These are phyloP conservation scores for Tethea ocularis DNA, from an alignment of 2,888 invertebrate genomes.

Conservation along the genomic window DNA sequence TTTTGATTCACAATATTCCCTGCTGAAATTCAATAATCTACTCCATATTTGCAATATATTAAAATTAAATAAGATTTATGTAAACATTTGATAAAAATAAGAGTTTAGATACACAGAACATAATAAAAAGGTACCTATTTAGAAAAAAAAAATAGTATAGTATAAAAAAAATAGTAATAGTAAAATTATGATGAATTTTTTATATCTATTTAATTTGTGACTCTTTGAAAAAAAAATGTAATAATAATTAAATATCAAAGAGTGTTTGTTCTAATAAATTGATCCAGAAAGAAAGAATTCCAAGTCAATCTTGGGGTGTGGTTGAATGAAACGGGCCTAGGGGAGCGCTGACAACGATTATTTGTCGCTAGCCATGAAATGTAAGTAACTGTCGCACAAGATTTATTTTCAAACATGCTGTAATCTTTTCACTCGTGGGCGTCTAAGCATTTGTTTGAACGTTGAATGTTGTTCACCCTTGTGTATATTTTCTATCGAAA, in stretches of 20 bases:
- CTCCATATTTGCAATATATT: not conserved
- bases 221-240: not conserved
- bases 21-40: not conserved
- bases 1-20: not conserved
- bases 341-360: slow-evolving; percentile 61
- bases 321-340: slow-evolving; percentile 50
- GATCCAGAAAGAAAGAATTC: slow-evolving; percentile 37
- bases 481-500: slow-evolving; percentile 72
- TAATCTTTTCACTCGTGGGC: slow-evolving; percentile 78
- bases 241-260: not conserved
- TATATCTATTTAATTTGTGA: not conserved
- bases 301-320: slow-evolving; percentile 45
- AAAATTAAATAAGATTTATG: not conserved
- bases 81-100: not conserved
- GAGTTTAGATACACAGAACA: not conserved
- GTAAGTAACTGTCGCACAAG: slow-evolving; percentile 73
- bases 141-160: too few species aligned
- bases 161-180: too few species aligned
- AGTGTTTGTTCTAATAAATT: not conserved
- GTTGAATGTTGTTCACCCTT: slow-evolving; percentile 59
- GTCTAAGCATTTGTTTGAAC: slow-evolving; percentile 74
- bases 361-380: slow-evolving; percentile 73
- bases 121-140: too few species aligned
- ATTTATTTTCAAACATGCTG: slow-evolving; percentile 76
- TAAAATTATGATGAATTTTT: too few species aligned